Conservation (phyloP, 1,140 invertebrate species). For the Platyscapa corneri region DNA sequence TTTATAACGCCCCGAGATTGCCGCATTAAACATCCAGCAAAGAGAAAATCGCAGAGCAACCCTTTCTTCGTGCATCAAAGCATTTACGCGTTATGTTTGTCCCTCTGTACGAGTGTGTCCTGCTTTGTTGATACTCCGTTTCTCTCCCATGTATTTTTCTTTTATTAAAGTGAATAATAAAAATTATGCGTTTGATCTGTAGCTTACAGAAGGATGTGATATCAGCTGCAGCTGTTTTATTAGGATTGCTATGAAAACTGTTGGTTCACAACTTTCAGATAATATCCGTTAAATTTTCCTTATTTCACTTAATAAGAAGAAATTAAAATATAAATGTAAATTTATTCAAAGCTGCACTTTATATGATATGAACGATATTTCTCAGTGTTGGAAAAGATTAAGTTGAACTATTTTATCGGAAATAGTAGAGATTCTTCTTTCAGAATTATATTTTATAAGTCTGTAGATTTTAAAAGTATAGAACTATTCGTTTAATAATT, state of each 20-base stretch:
- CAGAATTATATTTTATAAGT: not conserved
- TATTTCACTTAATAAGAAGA: too few relatives aligned
- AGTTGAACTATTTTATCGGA: not conserved
- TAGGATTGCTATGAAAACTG: too few relatives aligned
- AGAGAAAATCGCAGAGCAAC: conserved; percentile 63
- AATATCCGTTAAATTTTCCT: not conserved
- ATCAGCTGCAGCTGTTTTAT: too few relatives aligned
- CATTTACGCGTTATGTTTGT: conserved; percentile 19
- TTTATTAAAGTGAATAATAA: not conserved
- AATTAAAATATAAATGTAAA: too few relatives aligned
- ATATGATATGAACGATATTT: too few relatives aligned
- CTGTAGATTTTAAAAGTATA: not conserved
- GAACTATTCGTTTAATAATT: not conserved
- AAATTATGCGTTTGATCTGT: not conserved
- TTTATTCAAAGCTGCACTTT: too few relatives aligned
- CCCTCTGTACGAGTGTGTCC: not conserved
- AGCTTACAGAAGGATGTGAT: not conserved
- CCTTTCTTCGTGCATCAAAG: conserved; percentile 52
- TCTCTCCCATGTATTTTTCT: not conserved
- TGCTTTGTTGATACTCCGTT: not conserved
- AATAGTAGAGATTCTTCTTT: not conserved
- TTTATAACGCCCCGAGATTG: conserved; percentile 75
- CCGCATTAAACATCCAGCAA: conserved; percentile 75
- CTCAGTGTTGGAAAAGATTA: too few relatives aligned
- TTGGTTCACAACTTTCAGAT: too few relatives aligned